Percentiles rank a stretch among this genome's conserved stretches.
Conservation (phyloP, 2,888 invertebrate species). For the Euplagia quadripunctaria region DNA sequence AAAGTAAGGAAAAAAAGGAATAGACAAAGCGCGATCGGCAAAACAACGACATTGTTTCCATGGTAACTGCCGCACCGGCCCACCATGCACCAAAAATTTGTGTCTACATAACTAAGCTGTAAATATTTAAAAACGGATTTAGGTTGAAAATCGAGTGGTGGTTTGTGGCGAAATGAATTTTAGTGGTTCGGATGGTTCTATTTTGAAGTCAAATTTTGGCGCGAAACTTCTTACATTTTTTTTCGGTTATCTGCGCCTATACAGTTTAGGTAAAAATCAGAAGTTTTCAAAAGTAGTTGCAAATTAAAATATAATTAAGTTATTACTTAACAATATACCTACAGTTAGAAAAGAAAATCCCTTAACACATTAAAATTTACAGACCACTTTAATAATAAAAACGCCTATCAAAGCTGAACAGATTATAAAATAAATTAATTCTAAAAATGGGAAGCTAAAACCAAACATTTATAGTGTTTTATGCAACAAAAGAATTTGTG, state of each 20-base stretch:
- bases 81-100: conserved; percentile 64
- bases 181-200: conserved; percentile 29
- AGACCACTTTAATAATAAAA: too few species aligned
- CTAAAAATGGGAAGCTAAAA: too few species aligned
- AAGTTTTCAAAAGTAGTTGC: not conserved
- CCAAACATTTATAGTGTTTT: too few species aligned
- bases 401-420: too few species aligned
- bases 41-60: conserved; percentile 81
- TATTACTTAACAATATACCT: too few species aligned
- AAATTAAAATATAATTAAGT: too few species aligned
- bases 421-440: too few species aligned
- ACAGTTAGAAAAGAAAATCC: too few species aligned
- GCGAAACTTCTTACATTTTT: not conserved
- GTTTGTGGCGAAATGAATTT: conserved; percentile 5
- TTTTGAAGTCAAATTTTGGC: conserved; percentile 18
- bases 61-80: conserved; percentile 76
- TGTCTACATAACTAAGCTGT: conserved; percentile 51
- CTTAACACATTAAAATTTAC: too few species aligned
- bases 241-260: not conserved
- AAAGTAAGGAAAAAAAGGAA: conserved; percentile 63
- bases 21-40: conserved; percentile 77
- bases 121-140: conserved; percentile 52
- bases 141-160: conserved; percentile 19
- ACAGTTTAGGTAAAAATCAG: not conserved
- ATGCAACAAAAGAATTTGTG: too few species aligned